phyloP scores from a whole-genome alignment of 2,113 vertebrate genomes.

The Pavo muticus region DNA sequence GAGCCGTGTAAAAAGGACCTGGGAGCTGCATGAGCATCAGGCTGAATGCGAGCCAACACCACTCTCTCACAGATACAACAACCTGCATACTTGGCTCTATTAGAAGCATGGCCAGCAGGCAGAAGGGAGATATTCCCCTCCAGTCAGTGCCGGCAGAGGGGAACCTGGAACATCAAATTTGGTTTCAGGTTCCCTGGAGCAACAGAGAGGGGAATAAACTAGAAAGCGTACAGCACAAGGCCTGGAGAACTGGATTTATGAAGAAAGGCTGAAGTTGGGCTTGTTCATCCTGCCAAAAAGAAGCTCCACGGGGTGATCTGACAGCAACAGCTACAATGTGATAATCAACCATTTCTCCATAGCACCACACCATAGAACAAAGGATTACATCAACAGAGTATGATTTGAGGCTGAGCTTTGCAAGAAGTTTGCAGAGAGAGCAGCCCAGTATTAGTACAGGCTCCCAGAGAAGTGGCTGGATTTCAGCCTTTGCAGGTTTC shows the following conservation, averaged over 20 bases:
- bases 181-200: not conserved
- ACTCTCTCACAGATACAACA: not conserved
- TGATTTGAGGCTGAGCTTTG: not conserved
- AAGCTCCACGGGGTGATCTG: not conserved
- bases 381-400: not conserved
- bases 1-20: not conserved
- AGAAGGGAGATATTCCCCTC: not conserved
- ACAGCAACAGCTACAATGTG: not conserved
- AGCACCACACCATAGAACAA: not conserved
- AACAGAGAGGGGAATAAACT: not conserved
- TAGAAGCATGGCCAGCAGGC: not conserved
- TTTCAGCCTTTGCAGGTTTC: not conserved
- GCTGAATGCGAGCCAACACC: not conserved
- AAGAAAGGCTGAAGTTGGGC: not conserved
- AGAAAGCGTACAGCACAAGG: not conserved
- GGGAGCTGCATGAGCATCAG: not conserved
- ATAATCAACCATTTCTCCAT: not conserved
- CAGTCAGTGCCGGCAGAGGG: not conserved
- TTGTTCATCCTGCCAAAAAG: not conserved
- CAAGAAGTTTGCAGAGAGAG: not conserved
- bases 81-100: not conserved
- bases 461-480: not conserved
- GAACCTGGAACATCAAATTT: not conserved
- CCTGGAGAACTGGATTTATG: not conserved
- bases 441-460: fast-evolving